phyloP scores from a whole-genome alignment of 2,888 invertebrate genomes.

The Idaea dimidiata region DNA sequence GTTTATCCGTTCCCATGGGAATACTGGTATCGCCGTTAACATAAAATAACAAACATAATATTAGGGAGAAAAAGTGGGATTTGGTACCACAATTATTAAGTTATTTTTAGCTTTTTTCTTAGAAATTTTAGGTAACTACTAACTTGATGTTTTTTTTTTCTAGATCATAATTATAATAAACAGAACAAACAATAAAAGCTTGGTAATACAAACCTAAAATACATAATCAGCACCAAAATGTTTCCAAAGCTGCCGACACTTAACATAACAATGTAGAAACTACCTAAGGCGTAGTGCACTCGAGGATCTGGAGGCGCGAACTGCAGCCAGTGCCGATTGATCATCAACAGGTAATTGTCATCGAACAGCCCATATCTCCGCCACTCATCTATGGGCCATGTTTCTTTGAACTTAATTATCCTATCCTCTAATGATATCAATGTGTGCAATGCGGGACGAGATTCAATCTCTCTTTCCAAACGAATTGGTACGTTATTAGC shows the following conservation, averaged over 20 bases:
- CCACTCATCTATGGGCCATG: conserved; percentile 76
- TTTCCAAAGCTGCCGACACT: conserved; percentile 85
- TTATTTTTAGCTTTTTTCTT: too few relatives aligned
- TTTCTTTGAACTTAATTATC: conserved; percentile 53
- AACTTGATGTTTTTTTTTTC: too few relatives aligned
- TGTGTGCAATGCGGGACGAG: neutral
- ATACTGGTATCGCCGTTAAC: too few relatives aligned
- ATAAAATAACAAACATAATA: too few relatives aligned
- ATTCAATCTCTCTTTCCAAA: neutral
- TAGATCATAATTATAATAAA: neutral
- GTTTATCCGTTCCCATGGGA: too few relatives aligned
- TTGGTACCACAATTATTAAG: too few relatives aligned
- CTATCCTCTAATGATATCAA: conserved; percentile 15
- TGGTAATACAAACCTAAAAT: conserved; percentile 76
- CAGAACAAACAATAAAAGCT: neutral
- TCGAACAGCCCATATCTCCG: conserved; percentile 75
- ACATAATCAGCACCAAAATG: conserved; percentile 85
- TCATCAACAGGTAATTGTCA: conserved; percentile 76
- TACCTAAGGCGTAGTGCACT: conserved; percentile 82
- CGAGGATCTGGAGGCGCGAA: conserved; percentile 82
- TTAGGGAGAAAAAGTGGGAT: too few relatives aligned
- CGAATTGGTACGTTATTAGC: conserved; percentile 1
- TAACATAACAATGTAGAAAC: conserved; percentile 83
- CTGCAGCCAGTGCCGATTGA: conserved; percentile 86
- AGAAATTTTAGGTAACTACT: too few relatives aligned